A percentile compares a stretch with the other conserved stretches of the same genome.
Evolutionary conservation across 2,113 vertebrate species (phyloP).

Genomic region (Aegithalos caudatus): DNA sequence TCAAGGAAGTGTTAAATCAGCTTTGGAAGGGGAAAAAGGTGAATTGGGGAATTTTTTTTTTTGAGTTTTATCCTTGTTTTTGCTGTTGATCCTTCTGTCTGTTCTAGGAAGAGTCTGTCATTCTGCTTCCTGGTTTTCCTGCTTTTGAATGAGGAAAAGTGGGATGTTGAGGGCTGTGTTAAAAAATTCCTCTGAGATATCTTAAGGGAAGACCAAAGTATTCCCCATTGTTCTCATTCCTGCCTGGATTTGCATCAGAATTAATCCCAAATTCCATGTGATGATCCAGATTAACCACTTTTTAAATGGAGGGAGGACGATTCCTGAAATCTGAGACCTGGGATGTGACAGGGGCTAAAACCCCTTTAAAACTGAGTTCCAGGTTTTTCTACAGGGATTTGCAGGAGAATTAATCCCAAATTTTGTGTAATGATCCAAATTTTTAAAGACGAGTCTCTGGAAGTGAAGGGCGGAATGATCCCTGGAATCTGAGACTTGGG

Average conservation of each 20-base stretch:
- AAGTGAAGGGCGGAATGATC: background rate
- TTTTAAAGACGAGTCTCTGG: background rate
- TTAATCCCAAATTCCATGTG: background rate
- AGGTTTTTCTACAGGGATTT: background rate
- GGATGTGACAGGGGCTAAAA: background rate
- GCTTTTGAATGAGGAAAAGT: background rate
- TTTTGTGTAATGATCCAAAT: rapidly evolving
- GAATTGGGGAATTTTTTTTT: background rate
- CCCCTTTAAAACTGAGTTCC: background rate
- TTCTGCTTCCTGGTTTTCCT: background rate
- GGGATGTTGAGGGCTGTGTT: background rate
- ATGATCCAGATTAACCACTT: background rate
- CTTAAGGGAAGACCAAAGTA: background rate
- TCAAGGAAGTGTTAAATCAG: background rate
- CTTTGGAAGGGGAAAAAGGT: background rate
- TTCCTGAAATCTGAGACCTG: background rate
- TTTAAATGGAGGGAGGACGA: background rate
- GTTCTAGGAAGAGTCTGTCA: background rate
- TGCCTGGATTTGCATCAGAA: background rate
- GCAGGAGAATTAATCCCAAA: background rate
- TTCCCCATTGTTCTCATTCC: background rate
- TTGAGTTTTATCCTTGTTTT: background rate
- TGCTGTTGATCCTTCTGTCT: background rate
- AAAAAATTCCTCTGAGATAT: background rate
- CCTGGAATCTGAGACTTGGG: background rate